Conservation (phyloP, 2,113 vertebrate species). For the Archocentrus centrarchus region DNA sequence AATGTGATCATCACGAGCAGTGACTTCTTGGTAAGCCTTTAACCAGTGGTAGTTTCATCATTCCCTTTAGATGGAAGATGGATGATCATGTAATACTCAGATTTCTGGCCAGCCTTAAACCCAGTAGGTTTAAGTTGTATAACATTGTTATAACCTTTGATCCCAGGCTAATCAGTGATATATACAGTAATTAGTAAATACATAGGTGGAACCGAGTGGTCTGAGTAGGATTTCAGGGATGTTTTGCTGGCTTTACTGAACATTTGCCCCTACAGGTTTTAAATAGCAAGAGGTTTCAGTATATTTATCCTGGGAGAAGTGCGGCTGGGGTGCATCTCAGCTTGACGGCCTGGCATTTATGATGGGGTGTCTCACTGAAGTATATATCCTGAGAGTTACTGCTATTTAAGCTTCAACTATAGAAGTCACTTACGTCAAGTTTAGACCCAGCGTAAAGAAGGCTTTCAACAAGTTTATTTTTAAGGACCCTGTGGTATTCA, state of each 20-base stretch:
- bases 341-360: conserved; percentile 48
- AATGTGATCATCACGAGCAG: background rate
- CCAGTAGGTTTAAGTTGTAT: background rate
- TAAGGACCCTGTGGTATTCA: conserved; percentile 21
- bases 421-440: conserved; percentile 6
- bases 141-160: background rate
- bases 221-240: background rate
- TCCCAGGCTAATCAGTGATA: background rate
- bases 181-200: background rate
- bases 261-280: conserved; percentile 30
- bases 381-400: conserved; percentile 36
- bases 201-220: background rate
- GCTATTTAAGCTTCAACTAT: conserved; percentile 32
- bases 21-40: background rate
- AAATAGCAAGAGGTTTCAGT: conserved; percentile 36
- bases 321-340: conserved; percentile 26
- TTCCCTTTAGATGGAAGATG: background rate
- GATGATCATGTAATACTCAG: background rate
- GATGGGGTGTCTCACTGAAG: conserved; percentile 22
- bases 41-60: background rate
- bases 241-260: background rate
- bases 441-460: background rate
- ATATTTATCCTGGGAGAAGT: conserved; percentile 28
- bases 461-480: conserved; percentile 52
- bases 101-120: background rate